Percentiles rank a stretch among this genome's conserved stretches.
phyloP scores from a whole-genome alignment of 2,113 vertebrate genomes.

The Jaculus jaculus region DNA sequence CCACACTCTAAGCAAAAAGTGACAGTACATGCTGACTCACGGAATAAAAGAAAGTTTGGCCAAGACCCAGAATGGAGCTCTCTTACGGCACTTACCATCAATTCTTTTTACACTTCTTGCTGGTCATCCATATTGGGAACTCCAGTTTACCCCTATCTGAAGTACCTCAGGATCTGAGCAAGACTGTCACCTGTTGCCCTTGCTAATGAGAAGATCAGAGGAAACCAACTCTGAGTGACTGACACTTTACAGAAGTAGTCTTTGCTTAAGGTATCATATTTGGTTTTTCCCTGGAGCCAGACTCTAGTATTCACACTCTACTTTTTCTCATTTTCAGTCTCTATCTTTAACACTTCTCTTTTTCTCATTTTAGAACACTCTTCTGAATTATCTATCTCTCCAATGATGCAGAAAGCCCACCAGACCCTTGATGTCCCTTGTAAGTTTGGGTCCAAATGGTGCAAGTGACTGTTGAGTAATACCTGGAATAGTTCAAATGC shows the following conservation, averaged over 20 bases:
- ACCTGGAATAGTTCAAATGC: not conserved
- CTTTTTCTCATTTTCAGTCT: too few relatives aligned
- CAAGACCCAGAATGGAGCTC: not conserved
- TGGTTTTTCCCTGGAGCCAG: not conserved
- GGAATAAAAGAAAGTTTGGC: not conserved
- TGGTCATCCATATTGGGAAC: not conserved
- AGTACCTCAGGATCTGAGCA: not conserved
- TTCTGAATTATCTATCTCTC: not conserved
- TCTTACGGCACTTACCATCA: not conserved
- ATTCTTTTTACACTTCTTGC: not conserved
- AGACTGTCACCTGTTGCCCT: not conserved
- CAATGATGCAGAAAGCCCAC: not conserved
- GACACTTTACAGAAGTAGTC: not conserved
- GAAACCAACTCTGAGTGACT: not conserved
- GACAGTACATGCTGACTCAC: not conserved
- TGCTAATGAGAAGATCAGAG: not conserved
- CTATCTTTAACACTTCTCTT: too few relatives aligned
- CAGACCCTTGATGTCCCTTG: not conserved
- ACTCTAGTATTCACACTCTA: not conserved
- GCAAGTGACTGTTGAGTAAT: not conserved
- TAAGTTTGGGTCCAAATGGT: not conserved
- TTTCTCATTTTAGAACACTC: not conserved
- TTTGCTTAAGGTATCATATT: not conserved
- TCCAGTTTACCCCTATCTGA: not conserved
- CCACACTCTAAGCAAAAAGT: not conserved